Evolutionary conservation across 2,113 vertebrate species (phyloP).

Genomic region (Pao palembangensis): DNA sequence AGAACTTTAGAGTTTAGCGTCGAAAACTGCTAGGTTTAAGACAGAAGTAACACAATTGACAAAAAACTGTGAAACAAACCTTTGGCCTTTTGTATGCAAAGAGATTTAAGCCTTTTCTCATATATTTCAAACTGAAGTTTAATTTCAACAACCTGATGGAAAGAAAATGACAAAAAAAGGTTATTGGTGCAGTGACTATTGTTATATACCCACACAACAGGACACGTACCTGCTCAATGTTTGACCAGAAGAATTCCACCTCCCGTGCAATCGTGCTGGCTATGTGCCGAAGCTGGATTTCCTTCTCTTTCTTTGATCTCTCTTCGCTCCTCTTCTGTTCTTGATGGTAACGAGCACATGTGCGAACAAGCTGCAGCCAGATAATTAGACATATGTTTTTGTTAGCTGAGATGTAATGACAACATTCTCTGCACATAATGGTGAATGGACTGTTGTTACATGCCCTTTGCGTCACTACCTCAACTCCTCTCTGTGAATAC

Average conservation of each 20-base stretch:
- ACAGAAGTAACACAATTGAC: too few relatives aligned
- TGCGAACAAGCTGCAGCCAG: constrained; percentile 82
- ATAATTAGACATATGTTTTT: neutral
- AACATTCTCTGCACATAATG: too few relatives aligned
- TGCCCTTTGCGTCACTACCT: too few relatives aligned
- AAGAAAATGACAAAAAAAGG: neutral
- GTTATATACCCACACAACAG: neutral
- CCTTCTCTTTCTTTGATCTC: constrained; percentile 78
- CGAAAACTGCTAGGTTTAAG: neutral
- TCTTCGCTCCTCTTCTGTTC: constrained; percentile 83
- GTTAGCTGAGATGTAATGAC: neutral
- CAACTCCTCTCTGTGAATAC: neutral
- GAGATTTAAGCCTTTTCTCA: constrained; percentile 83
- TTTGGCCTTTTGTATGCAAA: constrained; percentile 80
- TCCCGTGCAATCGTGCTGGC: constrained; percentile 86
- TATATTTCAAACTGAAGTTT: constrained; percentile 89
- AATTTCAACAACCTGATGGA: constrained; percentile 86
- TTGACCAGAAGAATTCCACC: constrained; percentile 91
- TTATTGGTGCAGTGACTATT: neutral
- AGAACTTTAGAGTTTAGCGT: neutral
- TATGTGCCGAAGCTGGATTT: constrained; percentile 82
- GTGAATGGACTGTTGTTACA: too few relatives aligned
- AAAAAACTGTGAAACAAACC: constrained; percentile 63
- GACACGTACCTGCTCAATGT: constrained; percentile 84
- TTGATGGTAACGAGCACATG: constrained; percentile 85